A percentile compares a stretch with the other conserved stretches of the same genome.
Evolutionary conservation across 2,888 invertebrate genomes (phyloP).

Genomic region (Pollenia griseotomentosa): DNA sequence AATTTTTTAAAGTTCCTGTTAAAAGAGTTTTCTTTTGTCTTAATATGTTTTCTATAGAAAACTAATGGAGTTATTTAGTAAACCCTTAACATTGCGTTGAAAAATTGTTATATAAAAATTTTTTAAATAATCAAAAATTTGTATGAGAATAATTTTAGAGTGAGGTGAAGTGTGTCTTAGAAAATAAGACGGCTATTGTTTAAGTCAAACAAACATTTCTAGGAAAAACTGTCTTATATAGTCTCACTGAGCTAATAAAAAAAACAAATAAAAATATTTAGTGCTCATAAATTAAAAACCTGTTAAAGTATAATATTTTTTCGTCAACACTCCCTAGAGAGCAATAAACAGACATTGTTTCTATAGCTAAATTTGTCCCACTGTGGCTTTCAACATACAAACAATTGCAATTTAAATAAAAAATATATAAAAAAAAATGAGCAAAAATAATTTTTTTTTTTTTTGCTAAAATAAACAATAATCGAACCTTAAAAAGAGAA

Average conservation of each 20-base stretch:
- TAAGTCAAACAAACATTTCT: too few species aligned
- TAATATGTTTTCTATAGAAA: too few species aligned
- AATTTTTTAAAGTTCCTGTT: too few species aligned
- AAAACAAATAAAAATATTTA: constrained; percentile 19
- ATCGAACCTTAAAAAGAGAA: constrained; percentile 63
- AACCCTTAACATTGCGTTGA: too few species aligned
- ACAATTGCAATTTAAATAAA: constrained; percentile 42
- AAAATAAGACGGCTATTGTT: too few species aligned
- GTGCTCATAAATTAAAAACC: constrained; percentile 58
- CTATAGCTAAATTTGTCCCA: constrained; percentile 9
- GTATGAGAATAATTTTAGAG: too few species aligned
- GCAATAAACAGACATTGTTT: constrained; percentile 54
- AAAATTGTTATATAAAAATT: too few species aligned
- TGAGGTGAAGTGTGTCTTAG: too few species aligned
- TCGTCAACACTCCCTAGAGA: constrained; percentile 62
- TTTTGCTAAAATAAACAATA: constrained; percentile 59
- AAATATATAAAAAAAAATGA: constrained; percentile 13
- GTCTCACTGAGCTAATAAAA: constrained; percentile 31
- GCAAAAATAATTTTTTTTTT: background rate
- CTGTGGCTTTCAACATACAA: constrained; percentile 27
- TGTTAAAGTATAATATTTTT: constrained; percentile 53
- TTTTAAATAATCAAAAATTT: too few species aligned
- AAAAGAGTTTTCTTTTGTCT: too few species aligned
- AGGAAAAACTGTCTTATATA: constrained; percentile 7
- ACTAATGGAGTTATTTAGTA: too few species aligned